Evolutionary conservation across 2,888 invertebrate genomes (phyloP), one percentile per base, ranked within the genome.

Genomic region (Epistrophe eligans): DNA sequence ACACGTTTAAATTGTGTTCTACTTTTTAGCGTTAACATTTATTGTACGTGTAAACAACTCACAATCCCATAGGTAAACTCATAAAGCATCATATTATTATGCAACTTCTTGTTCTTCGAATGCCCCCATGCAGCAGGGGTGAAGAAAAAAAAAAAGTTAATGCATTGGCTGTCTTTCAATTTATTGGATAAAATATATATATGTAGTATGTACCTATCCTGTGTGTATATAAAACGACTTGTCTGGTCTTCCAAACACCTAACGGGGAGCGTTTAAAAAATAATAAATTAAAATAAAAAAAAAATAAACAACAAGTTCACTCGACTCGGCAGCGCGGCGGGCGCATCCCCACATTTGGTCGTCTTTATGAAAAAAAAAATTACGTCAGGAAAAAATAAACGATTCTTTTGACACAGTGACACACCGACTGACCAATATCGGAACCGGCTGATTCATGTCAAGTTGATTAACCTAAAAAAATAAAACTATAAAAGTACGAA

Each of bases 391-490:
- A 80, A 19, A 57, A 71, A 72, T 55, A 57, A 50, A 50, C n/a
- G 50, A 48, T 66, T 70, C 76, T 52, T 67, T 66, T 74, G 84
- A 19, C 84, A 74, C 64, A 79, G 74, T 84, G 84, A 84, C 79
- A 83, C 79, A 79, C 70, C 74, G 45, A 71, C 43, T 28, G 32
- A 55, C 45, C 73, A 58, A 58, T 58, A 58, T 35, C 15, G 28
- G 28, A 15, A 45, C 11, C 67, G 67, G 35, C 50, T 67, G 66
- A 73, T 66, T 70, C 73, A 79, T 79, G 79, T 84, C 84, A 84
- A 79, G 84, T 79, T 84, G 84, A 71, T 84, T 84, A 84, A 84
- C 84, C 84, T 66, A 74, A 57, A 74, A 79, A 64, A 79, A 48
- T n/a, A 40, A 67, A 60, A 73, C 58, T 79, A 24, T 40, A 40